phyloP scores from a whole-genome alignment of 2,888 invertebrate genomes.

The Coecobrya sp. region DNA sequence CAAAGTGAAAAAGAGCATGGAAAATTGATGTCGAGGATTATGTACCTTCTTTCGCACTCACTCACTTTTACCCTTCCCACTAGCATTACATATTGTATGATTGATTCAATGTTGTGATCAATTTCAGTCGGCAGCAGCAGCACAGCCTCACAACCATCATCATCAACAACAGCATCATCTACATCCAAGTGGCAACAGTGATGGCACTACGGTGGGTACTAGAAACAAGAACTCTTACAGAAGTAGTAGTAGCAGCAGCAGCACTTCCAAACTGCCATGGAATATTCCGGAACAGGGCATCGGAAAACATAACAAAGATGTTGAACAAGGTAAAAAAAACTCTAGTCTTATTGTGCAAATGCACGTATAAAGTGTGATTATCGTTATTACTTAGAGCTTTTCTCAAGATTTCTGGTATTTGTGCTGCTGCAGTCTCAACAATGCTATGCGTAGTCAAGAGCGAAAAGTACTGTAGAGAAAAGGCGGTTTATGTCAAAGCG shows the following conservation, averaged over 20 bases:
- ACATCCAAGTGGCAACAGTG: conserved; percentile 54
- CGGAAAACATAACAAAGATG: conserved; percentile 50
- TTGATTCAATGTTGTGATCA: conserved; percentile 82
- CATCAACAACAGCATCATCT: conserved; percentile 66
- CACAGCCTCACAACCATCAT: conserved; percentile 59
- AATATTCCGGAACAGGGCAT: conserved; percentile 52
- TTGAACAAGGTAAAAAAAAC: conserved; percentile 68
- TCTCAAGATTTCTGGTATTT: conserved; percentile 61
- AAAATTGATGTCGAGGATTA: conserved; percentile 81
- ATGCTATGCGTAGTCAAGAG: neutral
- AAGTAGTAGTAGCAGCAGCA: too few relatives aligned
- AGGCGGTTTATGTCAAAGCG: conserved; percentile 45
- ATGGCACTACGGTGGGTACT: conserved; percentile 22
- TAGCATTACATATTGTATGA: conserved; percentile 63
- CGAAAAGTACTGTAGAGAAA: neutral
- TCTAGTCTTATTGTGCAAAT: conserved; percentile 49
- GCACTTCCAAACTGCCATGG: conserved; percentile 37
- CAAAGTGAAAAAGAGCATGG: conserved; percentile 79
- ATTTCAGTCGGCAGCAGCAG: conserved; percentile 71
- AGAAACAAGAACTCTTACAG: conserved; percentile 1
- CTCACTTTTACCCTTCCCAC: conserved; percentile 23
- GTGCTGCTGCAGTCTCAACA: neutral
- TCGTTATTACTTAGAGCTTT: conserved; percentile 74
- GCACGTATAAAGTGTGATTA: conserved; percentile 75
- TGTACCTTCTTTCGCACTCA: conserved; percentile 52